These are phyloP conservation scores for Cheilosia urbana DNA, from an alignment of 2,888 invertebrate species.

Conservation along the genomic window DNA sequence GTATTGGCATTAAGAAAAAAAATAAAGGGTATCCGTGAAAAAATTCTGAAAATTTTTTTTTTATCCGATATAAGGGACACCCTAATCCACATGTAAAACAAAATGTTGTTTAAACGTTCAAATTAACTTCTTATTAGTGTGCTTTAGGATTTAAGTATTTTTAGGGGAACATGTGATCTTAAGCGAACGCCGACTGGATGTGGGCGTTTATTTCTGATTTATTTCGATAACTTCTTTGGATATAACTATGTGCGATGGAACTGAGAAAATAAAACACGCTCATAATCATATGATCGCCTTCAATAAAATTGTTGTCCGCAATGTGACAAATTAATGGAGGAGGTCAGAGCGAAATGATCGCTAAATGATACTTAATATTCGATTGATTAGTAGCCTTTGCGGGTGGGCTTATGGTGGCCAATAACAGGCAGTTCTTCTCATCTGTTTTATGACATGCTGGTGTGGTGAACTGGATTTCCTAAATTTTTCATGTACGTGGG, in stretches of 20 bases:
- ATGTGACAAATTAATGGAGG: conserved; percentile 68
- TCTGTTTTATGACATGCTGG: conserved; percentile 26
- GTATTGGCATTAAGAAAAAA: no score
- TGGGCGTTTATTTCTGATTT: conserved; percentile 41
- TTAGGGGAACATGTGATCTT: no score
- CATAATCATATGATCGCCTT: conserved; percentile 53
- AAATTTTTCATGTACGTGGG: conserved; percentile 29
- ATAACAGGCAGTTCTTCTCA: conserved; percentile 24
- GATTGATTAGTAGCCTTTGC: conserved; percentile 52
- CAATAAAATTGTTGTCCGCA: conserved; percentile 39
- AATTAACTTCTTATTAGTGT: no score
- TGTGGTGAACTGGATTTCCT: conserved; percentile 6
- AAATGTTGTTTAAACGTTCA: no score
- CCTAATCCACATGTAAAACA: no score
- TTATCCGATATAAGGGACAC: no score
- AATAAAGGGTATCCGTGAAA: no score
- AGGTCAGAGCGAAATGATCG: conserved; percentile 58
- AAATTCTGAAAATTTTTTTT: no score
- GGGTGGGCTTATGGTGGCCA: conserved; percentile 16
- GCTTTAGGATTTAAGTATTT: no score
- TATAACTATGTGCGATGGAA: not conserved
- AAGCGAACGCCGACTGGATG: no score
- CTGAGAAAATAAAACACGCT: conserved; percentile 8
- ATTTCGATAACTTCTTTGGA: conserved; percentile 43
- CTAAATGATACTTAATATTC: conserved; percentile 65